Evolutionary conservation across 2,888 invertebrate genomes (phyloP), one percentile per base, ranked within the genome.

Genomic region (Euzetes globulus): DNA sequence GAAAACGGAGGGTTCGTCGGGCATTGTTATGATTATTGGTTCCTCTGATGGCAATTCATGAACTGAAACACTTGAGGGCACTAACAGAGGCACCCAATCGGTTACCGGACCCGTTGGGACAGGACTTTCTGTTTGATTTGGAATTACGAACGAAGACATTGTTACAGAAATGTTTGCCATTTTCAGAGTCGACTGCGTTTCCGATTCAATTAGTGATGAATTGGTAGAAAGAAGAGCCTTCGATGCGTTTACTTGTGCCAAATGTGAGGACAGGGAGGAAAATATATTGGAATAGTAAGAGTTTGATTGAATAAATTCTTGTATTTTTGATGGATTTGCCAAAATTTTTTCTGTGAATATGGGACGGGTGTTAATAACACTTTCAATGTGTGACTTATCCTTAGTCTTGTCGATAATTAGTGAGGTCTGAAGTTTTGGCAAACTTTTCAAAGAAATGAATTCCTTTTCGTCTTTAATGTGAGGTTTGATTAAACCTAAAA

Each of bases 21-120:
- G 72, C 68, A 75, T 75, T 25, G 79, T 79, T 17, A 79, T 79
- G 29, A 79, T 79, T 5, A 76, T 72, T 15, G 79, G 79, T 33
- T 77, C 77, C n/a, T 77, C 74, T 17, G 70, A 60, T 13, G 71
- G 27, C 70, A 19, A 70, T 15, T 50, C 63, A 11, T 29, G 29
- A 13, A 52, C 33, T 13, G 60, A 72, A 25, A 73, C 58, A 58
- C 71, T 75, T n/a, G 77, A 77, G 15, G 73, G 65, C 37, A 75
- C 75, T 19, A 72, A 73, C 22, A 77, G 74, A 13, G 79, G 79
- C 15, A 78, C 50, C 79, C 79, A 79, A 60, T 78, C 79, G 11
- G 79, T 79, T 4, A 78, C 71, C 15, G 79, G 78, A 11, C 78
- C 79, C 3, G 77, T 75, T 13, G 78, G 77, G 41, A 75, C 47